These are phyloP conservation scores for Ambastaia sidthimunki DNA, from an alignment of 2,797 vertebrate genomes.

Conservation along the genomic window DNA sequence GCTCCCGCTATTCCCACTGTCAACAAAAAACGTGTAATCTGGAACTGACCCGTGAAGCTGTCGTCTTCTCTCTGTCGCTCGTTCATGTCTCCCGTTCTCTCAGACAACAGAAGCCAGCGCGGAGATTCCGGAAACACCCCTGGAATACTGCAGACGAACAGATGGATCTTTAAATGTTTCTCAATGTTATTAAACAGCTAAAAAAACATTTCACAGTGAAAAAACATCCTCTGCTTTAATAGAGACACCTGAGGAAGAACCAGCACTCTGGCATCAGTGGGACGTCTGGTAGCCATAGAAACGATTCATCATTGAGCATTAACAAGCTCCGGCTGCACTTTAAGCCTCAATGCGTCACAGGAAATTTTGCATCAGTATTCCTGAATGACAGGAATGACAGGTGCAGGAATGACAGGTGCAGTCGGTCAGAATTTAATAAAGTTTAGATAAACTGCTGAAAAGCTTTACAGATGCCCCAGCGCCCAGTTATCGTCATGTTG, in stretches of 20 bases:
- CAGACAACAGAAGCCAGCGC: constrained; percentile 86
- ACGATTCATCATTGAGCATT: constrained; percentile 38
- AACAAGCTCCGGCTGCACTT: constrained; percentile 63
- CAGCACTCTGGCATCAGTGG: not conserved
- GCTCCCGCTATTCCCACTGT: not conserved
- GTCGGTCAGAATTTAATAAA: constrained; percentile 61
- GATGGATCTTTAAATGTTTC: constrained; percentile 3
- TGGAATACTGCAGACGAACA: constrained; percentile 77
- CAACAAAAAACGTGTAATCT: not conserved
- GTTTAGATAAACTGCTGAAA: constrained; percentile 42
- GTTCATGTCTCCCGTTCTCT: constrained; percentile 77
- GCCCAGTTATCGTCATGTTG: not conserved
- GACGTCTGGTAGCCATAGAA: not conserved
- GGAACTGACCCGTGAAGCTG: constrained; percentile 77
- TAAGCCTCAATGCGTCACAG: constrained; percentile 60
- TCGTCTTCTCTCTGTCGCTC: constrained; percentile 78
- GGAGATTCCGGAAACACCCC: constrained; percentile 88
- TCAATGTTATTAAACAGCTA: not conserved
- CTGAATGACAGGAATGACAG: no score
- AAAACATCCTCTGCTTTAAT: constrained; percentile 3
- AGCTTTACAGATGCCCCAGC: not conserved
- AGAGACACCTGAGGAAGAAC: not conserved
- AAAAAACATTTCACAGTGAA: not conserved
- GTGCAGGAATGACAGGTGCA: no score
- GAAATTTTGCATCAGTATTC: constrained; percentile 67